phyloP scores from a whole-genome alignment of 1,140 invertebrate genomes.

The Aethina tumida region DNA sequence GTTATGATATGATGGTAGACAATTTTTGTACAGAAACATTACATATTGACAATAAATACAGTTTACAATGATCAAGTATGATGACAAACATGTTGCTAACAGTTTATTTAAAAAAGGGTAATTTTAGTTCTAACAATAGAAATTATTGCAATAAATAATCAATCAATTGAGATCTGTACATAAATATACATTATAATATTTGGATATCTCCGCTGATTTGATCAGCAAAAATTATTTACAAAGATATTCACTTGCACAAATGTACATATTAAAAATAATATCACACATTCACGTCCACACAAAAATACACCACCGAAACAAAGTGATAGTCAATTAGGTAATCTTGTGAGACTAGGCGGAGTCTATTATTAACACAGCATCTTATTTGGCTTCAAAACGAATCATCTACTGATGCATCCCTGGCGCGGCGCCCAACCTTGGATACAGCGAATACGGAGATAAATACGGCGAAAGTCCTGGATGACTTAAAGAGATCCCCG shows the following conservation, averaged over 20 bases:
- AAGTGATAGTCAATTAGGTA: constrained; percentile 13
- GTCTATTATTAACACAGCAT: constrained; percentile 26
- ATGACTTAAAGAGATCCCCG: constrained; percentile 53
- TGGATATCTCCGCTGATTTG: constrained; percentile 3
- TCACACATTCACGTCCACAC: constrained; percentile 29
- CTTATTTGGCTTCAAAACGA: constrained; percentile 18
- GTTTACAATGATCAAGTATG: too few species aligned
- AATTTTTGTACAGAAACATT: too few species aligned
- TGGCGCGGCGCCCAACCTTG: constrained; percentile 63
- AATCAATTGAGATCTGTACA: constrained; percentile 22
- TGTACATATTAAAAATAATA: constrained; percentile 26
- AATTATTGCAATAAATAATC: constrained; percentile 9
- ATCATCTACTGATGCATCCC: constrained; percentile 45
- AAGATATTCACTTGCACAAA: constrained; percentile 7
- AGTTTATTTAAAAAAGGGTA: constrained; percentile 11
- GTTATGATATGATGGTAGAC: too few species aligned
- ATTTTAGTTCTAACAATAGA: constrained; percentile 14
- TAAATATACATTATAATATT: constrained; percentile 16
- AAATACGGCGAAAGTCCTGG: constrained; percentile 66
- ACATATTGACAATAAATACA: too few species aligned
- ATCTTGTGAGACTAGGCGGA: constrained; percentile 24
- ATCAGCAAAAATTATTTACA: constrained; percentile 16
- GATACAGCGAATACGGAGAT: constrained; percentile 77
- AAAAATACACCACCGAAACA: constrained; percentile 15
- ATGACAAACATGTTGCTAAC: too few species aligned